A percentile compares a stretch with the other conserved stretches of the same genome.
Conservation (phyloP, 1,140 invertebrate genomes). For the Pogonognathellus flavescens region DNA sequence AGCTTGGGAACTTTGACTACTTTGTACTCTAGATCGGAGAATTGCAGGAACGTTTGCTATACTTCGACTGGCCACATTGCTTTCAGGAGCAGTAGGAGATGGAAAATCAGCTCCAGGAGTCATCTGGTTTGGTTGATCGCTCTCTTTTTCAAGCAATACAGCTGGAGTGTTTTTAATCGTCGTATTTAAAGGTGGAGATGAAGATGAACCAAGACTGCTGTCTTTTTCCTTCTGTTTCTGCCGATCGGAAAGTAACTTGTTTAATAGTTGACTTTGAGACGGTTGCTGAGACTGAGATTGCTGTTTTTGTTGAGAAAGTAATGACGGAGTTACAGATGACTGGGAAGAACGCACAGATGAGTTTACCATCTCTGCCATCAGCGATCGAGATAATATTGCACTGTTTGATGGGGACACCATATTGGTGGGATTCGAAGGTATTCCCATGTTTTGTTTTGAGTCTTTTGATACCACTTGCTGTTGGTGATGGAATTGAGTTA, state of each 20-base stretch:
- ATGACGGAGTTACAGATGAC: slow-evolving; percentile 2
- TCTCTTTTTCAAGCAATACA: neutral
- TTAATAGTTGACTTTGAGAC: slow-evolving; percentile 26
- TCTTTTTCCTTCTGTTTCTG: slow-evolving; percentile 38
- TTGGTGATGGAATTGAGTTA: slow-evolving; percentile 22
- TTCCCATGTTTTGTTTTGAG: neutral
- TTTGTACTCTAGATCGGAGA: slow-evolving; percentile 37
- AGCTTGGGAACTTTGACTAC: neutral
- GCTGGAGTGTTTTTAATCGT: neutral
- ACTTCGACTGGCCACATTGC: slow-evolving; percentile 4
- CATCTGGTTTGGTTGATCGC: slow-evolving; percentile 4
- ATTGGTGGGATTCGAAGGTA: neutral
- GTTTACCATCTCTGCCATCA: slow-evolving; percentile 27
- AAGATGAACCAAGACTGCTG: neutral
- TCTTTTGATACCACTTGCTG: neutral
- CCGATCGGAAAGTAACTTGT: slow-evolving; percentile 31
- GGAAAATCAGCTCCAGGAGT: slow-evolving; percentile 7
- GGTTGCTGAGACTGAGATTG: slow-evolving; percentile 42
- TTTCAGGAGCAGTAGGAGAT: slow-evolving; percentile 11
- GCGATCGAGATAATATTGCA: slow-evolving; percentile 38
- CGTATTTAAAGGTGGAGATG: neutral
- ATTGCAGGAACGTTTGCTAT: slow-evolving; percentile 17
- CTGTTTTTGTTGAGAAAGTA: slow-evolving; percentile 31
- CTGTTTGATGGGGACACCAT: neutral
- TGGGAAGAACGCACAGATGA: slow-evolving; percentile 1